Conservation (phyloP, 1,140 invertebrate genomes). For the Zaprionus ghesquierei region DNA sequence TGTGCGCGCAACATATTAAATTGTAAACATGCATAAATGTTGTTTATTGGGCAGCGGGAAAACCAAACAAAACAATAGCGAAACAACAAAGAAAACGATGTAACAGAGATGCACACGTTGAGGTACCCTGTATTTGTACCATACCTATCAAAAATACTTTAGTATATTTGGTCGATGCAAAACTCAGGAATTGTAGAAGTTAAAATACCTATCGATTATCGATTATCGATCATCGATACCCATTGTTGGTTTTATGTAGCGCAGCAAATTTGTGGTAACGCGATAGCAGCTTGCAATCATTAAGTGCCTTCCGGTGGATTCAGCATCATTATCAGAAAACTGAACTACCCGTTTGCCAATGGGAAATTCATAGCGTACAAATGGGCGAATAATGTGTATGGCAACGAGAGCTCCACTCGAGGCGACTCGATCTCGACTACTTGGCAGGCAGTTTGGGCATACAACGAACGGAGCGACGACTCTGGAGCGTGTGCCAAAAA, state of each 20-base stretch:
- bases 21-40: conserved; percentile 70
- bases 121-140: conserved; percentile 15
- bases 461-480: conserved; percentile 1
- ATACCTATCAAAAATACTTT: too few species aligned
- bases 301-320: too few species aligned
- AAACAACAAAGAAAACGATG: conserved; percentile 6
- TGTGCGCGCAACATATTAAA: conserved; percentile 67
- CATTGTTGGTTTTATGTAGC: too few species aligned
- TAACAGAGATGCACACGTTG: background rate
- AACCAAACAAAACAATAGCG: conserved; percentile 36
- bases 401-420: conserved; percentile 23
- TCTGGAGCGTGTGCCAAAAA: conserved; percentile 52
- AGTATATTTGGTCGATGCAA: too few species aligned
- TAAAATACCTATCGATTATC: too few species aligned
- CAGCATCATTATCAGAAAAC: too few species aligned
- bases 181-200: too few species aligned
- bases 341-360: background rate
- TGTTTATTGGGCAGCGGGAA: conserved; percentile 57
- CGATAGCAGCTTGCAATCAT: background rate
- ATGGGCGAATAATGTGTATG: conserved; percentile 43
- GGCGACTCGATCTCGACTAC: conserved; percentile 29
- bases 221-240: too few species aligned
- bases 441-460: conserved; percentile 27
- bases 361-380: background rate
- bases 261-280: too few species aligned